Conservation (phyloP, 2,113 vertebrate genomes). For the Barnardius zonarius region DNA sequence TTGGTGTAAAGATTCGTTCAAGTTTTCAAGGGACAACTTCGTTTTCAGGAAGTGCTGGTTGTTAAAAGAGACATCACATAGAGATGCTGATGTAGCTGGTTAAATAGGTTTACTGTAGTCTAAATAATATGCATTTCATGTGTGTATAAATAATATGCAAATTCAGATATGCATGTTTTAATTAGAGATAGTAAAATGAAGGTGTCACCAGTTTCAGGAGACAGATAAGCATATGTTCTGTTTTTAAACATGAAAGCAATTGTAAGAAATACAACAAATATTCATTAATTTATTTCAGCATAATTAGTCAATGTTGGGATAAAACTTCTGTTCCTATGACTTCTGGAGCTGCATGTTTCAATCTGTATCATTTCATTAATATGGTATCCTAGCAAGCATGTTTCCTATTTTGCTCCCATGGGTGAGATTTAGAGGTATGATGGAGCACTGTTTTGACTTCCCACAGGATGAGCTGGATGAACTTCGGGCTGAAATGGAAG, state of each 20-base stretch:
- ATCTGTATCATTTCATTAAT: neutral
- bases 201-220: neutral
- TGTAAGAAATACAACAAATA: neutral
- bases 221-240: neutral
- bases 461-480: conserved; percentile 96
- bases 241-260: neutral
- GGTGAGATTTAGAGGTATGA: neutral
- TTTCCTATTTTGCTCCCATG: neutral
- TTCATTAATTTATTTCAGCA: neutral
- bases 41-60: neutral
- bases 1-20: neutral
- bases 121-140: neutral
- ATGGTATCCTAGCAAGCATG: neutral
- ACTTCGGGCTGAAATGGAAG: conserved; percentile 97
- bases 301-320: neutral
- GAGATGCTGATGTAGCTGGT: neutral
- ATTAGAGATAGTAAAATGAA: neutral
- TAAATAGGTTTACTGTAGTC: neutral
- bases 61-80: neutral
- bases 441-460: conserved; percentile 37
- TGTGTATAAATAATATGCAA: neutral
- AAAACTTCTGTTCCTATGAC: neutral
- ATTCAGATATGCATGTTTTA: neutral
- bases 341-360: neutral
- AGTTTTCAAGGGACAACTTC: neutral